These are phyloP conservation scores for Macaca fascicularis DNA, from an alignment of 2,113 vertebrate genomes.

Conservation along the genomic window T2T-MFA8v1.1 NC_088375.1:137567501-137568000, in stretches of 20 bases:
- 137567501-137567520: neutral
- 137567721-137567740: neutral
- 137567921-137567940: neutral
- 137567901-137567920: neutral
- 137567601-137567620: neutral
- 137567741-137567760: neutral
- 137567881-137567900: neutral
- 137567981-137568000: neutral
- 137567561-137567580: neutral
- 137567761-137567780: neutral
- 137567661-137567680: neutral
- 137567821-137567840: neutral
- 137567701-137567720: neutral
- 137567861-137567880: neutral
- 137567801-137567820: neutral
- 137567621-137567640: neutral
- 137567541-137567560: neutral
- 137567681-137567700: neutral
- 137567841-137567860: neutral
- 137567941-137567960: neutral
- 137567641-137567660: constrained; percentile 4
- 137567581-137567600: neutral
- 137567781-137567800: neutral
- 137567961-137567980: neutral
- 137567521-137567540: neutral